A percentile compares a stretch with the other conserved stretches of the same genome.
Evolutionary conservation across 2,797 vertebrate species (phyloP).

Genomic region (Clarias platycephalus): DNA sequence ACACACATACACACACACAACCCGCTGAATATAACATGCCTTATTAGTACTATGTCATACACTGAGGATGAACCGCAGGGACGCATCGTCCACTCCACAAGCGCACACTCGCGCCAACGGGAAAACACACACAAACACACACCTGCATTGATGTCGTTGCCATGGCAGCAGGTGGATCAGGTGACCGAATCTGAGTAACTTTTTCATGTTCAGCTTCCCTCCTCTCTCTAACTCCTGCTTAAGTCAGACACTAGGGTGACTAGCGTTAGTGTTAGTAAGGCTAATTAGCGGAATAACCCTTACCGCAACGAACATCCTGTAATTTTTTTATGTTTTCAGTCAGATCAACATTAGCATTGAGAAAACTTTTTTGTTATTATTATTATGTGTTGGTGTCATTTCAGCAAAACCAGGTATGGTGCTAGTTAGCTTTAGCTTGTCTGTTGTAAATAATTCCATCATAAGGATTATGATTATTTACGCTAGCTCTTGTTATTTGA

Average conservation of each 20-base stretch:
- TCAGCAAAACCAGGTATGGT: neutral
- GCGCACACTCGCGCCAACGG: constrained; percentile 22
- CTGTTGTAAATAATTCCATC: neutral
- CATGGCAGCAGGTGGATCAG: constrained; percentile 55
- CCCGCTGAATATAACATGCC: constrained; percentile 65
- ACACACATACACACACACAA: constrained; percentile 28
- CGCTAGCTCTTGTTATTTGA: neutral
- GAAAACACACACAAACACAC: constrained; percentile 41
- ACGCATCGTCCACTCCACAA: constrained; percentile 25
- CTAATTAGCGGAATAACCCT: neutral
- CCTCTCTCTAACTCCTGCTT: neutral
- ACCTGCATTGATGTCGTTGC: constrained; percentile 57
- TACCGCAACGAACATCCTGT: neutral
- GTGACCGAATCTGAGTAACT: constrained; percentile 22
- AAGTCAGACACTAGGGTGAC: neutral
- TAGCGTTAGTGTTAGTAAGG: neutral
- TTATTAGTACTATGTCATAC: constrained; percentile 64
- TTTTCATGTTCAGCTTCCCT: neutral
- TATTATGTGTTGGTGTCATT: too few relatives aligned
- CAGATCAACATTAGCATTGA: neutral
- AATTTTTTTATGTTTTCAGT: neutral
- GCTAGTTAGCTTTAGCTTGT: neutral
- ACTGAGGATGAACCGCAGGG: constrained; percentile 40
- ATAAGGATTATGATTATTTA: neutral
- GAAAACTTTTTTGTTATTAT: neutral